These are phyloP conservation scores for Zaprionus inermis DNA, from an alignment of 1,140 invertebrate genomes.

Conservation along the genomic window DNA sequence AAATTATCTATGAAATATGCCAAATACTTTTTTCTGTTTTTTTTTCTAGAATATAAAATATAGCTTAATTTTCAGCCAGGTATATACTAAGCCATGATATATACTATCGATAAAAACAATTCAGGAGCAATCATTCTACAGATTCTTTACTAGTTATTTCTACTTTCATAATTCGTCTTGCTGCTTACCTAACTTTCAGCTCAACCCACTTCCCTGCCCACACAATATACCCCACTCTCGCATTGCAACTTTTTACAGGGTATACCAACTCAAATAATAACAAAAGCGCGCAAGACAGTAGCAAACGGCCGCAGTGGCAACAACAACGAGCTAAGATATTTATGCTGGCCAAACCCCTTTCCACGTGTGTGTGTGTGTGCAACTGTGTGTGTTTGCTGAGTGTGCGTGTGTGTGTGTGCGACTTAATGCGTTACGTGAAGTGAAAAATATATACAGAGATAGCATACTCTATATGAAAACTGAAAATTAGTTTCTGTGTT, in stretches of 20 bases:
- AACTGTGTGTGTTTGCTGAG: slow-evolving; percentile 11
- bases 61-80: background rate
- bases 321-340: slow-evolving; percentile 37
- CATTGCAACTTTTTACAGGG: slow-evolving; percentile 32
- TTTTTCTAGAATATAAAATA: too few species aligned
- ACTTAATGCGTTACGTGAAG: slow-evolving; percentile 66
- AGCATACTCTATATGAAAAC: slow-evolving; percentile 52
- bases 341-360: slow-evolving; percentile 35
- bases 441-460: slow-evolving; percentile 47
- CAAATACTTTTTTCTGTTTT: background rate
- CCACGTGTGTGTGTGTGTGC: slow-evolving; percentile 7
- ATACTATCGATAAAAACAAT: background rate
- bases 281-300: slow-evolving; percentile 75
- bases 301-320: slow-evolving; percentile 35
- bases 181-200: too few species aligned
- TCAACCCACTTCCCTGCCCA: background rate
- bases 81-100: too few species aligned
- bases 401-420: slow-evolving; percentile 21
- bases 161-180: background rate
- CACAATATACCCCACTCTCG: background rate
- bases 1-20: too few species aligned
- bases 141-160: background rate
- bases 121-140: background rate
- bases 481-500: slow-evolving; percentile 68
- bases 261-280: slow-evolving; percentile 72